phyloP scores from a whole-genome alignment of 2,888 invertebrate species.

The Stratiomys singularior region DNA sequence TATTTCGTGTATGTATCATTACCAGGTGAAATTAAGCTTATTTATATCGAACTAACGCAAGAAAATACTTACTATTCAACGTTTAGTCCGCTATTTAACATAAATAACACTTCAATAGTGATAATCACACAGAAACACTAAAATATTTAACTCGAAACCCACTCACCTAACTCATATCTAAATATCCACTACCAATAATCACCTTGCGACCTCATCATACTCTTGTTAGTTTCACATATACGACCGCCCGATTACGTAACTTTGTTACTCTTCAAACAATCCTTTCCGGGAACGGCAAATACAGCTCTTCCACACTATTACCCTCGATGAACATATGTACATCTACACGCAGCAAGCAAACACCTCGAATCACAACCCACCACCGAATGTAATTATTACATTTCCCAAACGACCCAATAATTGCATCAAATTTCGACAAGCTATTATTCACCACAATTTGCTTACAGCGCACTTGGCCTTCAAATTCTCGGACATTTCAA shows the following conservation, averaged over 20 bases:
- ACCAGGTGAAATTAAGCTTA: too few species aligned
- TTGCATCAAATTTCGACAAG: constrained; percentile 21
- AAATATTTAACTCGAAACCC: background rate
- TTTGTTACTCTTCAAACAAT: background rate
- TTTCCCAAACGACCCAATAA: constrained; percentile 17
- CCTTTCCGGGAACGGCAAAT: background rate
- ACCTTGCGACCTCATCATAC: background rate
- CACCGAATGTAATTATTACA: constrained; percentile 14
- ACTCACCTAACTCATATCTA: constrained; percentile 25
- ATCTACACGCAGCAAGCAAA: background rate
- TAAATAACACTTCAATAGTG: background rate
- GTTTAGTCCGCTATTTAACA: too few species aligned
- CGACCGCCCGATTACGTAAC: constrained; percentile 37
- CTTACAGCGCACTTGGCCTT: background rate
- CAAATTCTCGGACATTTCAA: background rate
- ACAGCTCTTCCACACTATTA: background rate
- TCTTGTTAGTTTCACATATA: constrained; percentile 21
- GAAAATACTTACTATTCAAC: too few species aligned
- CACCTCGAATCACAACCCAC: constrained; percentile 19
- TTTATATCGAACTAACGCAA: too few species aligned
- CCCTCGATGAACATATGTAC: background rate
- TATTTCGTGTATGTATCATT: too few species aligned
- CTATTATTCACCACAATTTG: constrained; percentile 27
- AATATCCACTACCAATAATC: background rate
- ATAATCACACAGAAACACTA: constrained; percentile 1